These are phyloP conservation scores for Nebria brevicollis DNA, from an alignment of 2,888 invertebrate genomes.

Conservation along the genomic window DNA sequence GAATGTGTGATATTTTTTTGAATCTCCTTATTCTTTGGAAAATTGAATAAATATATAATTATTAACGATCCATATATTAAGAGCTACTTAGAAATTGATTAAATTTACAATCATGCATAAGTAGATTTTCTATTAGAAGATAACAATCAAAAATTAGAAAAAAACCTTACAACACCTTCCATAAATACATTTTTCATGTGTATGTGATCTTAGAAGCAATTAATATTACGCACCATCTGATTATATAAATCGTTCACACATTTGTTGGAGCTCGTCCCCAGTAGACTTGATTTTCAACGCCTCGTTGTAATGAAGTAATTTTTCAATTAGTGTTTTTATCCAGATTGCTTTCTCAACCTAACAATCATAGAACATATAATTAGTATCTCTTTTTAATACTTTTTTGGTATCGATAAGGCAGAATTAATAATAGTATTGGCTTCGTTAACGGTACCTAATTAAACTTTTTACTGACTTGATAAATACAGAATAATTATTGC, in stretches of 20 bases:
- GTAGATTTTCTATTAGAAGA: not conserved
- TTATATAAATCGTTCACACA: conserved; percentile 1
- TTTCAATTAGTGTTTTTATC: not conserved
- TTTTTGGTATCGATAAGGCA: not conserved
- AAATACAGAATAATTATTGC: not conserved
- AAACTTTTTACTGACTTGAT: not conserved
- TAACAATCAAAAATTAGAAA: not conserved
- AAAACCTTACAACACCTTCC: not conserved
- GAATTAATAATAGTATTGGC: not conserved
- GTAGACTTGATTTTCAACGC: conserved; percentile 1
- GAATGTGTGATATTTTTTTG: too few relatives aligned
- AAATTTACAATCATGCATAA: not conserved
- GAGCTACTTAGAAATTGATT: not conserved
- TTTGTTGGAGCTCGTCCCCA: not conserved
- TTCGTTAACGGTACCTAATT: not conserved
- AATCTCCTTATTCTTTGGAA: too few relatives aligned
- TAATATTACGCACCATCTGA: not conserved
- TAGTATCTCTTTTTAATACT: not conserved
- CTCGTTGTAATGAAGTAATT: not conserved
- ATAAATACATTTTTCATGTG: not conserved
- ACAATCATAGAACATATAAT: not conserved
- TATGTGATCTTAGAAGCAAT: not conserved
- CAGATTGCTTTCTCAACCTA: not conserved
- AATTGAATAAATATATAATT: too few relatives aligned
- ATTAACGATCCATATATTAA: too few relatives aligned